Base-by-base conservation (phyloP, 2,113 vertebrate genomes). In the Leptodactylus fuscus region DNA sequence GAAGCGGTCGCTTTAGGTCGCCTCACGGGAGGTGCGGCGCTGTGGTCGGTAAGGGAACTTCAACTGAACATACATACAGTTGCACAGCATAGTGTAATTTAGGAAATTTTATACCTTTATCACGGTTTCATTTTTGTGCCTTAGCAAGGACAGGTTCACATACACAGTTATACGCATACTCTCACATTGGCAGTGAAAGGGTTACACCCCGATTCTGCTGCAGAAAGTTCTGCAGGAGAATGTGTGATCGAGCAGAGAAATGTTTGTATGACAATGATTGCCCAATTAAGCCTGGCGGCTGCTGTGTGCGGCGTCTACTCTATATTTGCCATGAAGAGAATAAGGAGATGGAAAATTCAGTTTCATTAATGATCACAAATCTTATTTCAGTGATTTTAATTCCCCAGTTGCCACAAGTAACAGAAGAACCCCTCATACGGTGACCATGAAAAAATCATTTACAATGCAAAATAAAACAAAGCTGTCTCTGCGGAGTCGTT, bases 261-360 rank as follows among this genome's bases (percentile, higher is more conserved):
- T 70, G 81, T 38, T 73, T 82, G 48, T 38, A 24, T 53, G 32
- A 24, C 70, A 82, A 71, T 53, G 32, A 82, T 71, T 71, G 81
- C 49, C 65, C 81, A 82, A 82, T 82, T 70, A 82, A 82, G 46
- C 15, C 46, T 70, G 32, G 22, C 27, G 3, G 32, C 65, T n/a
- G 81, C 81, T 69, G 67, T 69, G 51, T 36, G 18, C 29, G 18
- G n/a, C 32, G 34, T 53, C 80, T 82, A 12, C 48, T 11, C 12
- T 73, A 38, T 82, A 27, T 82, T 55, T 78, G 55, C 75, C 48
- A 51, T 36, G 22, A 48, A 53, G 34, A 38, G 51, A 67, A 71
- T 70, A 24, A 70, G 7, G 24, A 71, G 36, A 27, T 12, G 18
- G 18, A 36, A 55, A 29, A n/a, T 55, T 36, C 48, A 53, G 12